Evolutionary conservation across 1,140 invertebrate genomes (phyloP).

Genomic region (Colletes latitarsis): DNA sequence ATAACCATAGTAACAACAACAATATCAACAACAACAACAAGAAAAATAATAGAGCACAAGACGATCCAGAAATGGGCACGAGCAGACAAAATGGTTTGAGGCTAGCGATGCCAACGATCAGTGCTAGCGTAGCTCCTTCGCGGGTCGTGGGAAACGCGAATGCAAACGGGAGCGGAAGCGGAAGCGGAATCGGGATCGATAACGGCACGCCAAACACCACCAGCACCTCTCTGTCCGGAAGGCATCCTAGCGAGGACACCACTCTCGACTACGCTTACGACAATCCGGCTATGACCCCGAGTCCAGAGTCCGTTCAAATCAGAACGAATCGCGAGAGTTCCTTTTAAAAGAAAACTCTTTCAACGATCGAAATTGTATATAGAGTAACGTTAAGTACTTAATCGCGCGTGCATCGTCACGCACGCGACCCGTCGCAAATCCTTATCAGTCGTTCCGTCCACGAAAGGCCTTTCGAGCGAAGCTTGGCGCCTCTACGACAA

Average conservation of each 20-base stretch:
- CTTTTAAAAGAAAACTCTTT: conserved; percentile 59
- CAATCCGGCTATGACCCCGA: conserved; percentile 85
- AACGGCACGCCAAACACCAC: conserved; percentile 82
- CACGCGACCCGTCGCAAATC: conserved; percentile 18
- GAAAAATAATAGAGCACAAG: conserved; percentile 62
- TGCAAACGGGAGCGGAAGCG: neutral
- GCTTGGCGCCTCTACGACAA: conserved; percentile 14
- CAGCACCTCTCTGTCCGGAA: conserved; percentile 81
- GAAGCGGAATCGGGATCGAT: conserved; percentile 70
- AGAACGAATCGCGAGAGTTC: conserved; percentile 76
- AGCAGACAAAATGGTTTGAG: conserved; percentile 66
- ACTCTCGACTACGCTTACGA: conserved; percentile 87
- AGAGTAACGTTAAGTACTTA: conserved; percentile 10
- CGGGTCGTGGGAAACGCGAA: neutral
- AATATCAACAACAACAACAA: conserved; percentile 24
- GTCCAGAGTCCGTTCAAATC: conserved; percentile 77
- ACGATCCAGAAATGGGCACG: conserved; percentile 65
- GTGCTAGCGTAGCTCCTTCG: conserved; percentile 67
- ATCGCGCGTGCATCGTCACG: neutral
- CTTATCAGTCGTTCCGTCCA: conserved; percentile 77
- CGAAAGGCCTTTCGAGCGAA: conserved; percentile 73
- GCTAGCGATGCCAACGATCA: conserved; percentile 76
- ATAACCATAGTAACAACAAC: too few relatives aligned
- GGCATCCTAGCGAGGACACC: conserved; percentile 85
- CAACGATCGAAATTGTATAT: conserved; percentile 16